Percentiles rank a stretch among this genome's conserved stretches.
Evolutionary conservation across 2,113 vertebrate genomes (phyloP).

Genomic region (Dicrurus megarhynchus): DNA sequence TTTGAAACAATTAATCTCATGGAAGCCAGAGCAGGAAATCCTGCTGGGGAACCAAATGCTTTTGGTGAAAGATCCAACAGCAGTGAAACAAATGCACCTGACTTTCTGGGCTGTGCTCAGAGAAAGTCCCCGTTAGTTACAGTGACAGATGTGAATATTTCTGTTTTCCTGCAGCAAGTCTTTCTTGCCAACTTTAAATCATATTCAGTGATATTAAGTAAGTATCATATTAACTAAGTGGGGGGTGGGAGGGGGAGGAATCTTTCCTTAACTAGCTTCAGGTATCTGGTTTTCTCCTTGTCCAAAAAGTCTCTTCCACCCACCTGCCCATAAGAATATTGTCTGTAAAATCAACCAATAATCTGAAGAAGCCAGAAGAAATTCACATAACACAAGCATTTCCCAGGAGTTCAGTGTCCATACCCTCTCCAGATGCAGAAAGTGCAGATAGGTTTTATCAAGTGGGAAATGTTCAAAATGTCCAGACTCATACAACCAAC

Average conservation of each 20-base stretch:
- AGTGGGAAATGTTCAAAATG: background rate
- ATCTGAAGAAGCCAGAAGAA: background rate
- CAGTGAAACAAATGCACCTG: conserved; percentile 22
- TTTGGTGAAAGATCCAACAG: background rate
- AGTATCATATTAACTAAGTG: background rate
- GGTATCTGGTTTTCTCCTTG: background rate
- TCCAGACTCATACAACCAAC: background rate
- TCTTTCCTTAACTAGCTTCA: background rate
- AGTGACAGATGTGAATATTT: background rate
- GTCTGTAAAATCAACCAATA: background rate
- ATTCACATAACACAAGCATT: background rate
- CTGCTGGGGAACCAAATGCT: conserved; percentile 48
- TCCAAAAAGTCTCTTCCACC: background rate
- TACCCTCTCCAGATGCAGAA: background rate
- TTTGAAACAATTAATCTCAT: conserved; percentile 47
- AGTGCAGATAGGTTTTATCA: background rate
- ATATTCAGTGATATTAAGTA: background rate
- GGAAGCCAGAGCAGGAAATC: conserved; percentile 35
- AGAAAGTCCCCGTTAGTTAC: background rate
- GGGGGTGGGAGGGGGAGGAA: accelerated
- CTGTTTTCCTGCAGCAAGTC: background rate
- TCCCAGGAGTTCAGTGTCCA: background rate
- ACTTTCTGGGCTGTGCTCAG: background rate
- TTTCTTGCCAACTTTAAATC: background rate
- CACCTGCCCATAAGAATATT: background rate